These are phyloP conservation scores for Rattus norvegicus DNA, from an alignment of 2,113 vertebrate species.

Conservation along the genomic window GRCr8 NC_086029.1:85333501-85334000, in stretches of 20 bases:
- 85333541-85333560: slow-evolving; percentile 73
- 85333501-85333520: slow-evolving; percentile 55
- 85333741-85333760: slow-evolving; percentile 12
- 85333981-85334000: not conserved
- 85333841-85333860: not conserved
- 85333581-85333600: slow-evolving; percentile 68
- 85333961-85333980: not conserved
- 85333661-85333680: slow-evolving; percentile 75
- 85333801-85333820: not conserved
- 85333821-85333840: not conserved
- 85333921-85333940: not conserved
- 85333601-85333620: slow-evolving; percentile 78
- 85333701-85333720: slow-evolving; percentile 45
- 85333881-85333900: not conserved
- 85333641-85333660: slow-evolving; percentile 82
- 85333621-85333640: slow-evolving; percentile 76
- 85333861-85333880: not conserved
- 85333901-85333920: not conserved
- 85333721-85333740: slow-evolving; percentile 24
- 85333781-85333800: not conserved
- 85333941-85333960: slow-evolving; percentile 12
- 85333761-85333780: not conserved
- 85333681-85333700: slow-evolving; percentile 71
- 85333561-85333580: slow-evolving; percentile 63
- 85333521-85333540: slow-evolving; percentile 69